Evolutionary conservation across 2,113 vertebrate genomes (phyloP), one percentile per base, ranked within the genome.

Genomic region (Mobula hypostoma): DNA sequence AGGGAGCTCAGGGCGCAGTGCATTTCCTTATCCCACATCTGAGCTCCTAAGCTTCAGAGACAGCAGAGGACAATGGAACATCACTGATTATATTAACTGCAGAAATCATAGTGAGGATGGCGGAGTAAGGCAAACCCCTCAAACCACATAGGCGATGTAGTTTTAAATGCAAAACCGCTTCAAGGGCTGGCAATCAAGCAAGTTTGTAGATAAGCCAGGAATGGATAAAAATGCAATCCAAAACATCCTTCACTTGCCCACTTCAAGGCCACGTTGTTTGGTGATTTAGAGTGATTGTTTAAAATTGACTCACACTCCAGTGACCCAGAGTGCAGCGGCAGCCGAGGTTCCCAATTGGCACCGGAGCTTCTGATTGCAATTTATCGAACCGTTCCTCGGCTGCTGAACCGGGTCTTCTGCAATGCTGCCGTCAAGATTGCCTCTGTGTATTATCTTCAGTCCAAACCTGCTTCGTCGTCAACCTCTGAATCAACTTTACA

Each of bases 21-120:
- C 21, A 8, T 68, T 63, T 32, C 9, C 15, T 83, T 21, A 83
- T 72, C 66, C 68, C 7, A 12, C 32, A 72, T 72, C 68, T 8
- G 68, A 76, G 91, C 40, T 93, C 56, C 91, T 66, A 92, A 72
- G 83, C 83, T 63, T 63, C 83, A 87, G 29, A 72, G 58, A 72
- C 36, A 29, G 70, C 11, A 24, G 70, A 93, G 68, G 90, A 70
- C 90, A 93, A 93, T 93, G 58, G 85, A 66, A 66, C 63, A 61
- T 63, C 15, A 24, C 90, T 74, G 32, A 4, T 56, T 66, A 2
- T 8, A 88, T 88, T 24, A 19, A 74, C 91, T 21, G 68, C 21
- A 74, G 36, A 36, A 92, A 74, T 93, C 70, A 74, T 27, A 40
- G 48, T 32, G 17, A 32, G 90, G 36, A 21, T 11, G 3, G 88